phyloP scores from a whole-genome alignment of 2,888 invertebrate genomes.

The Acronicta psi region DNA sequence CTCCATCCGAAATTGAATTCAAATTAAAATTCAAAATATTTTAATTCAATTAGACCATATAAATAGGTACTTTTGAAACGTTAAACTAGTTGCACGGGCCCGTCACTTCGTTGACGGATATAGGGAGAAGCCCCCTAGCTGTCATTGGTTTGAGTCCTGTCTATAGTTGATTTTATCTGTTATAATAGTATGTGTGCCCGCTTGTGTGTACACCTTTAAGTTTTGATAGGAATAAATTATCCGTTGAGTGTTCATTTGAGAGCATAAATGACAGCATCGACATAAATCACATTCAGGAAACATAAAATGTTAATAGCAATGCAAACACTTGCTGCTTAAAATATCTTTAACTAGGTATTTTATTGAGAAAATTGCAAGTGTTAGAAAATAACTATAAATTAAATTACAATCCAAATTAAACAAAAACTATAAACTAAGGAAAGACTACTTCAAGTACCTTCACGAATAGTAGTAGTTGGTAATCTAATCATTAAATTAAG shows the following conservation, averaged over 20 bases:
- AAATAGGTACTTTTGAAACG: no score
- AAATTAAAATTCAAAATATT: no score
- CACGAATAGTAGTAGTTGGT: no score
- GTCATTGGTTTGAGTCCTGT: no score
- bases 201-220: neutral
- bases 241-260: constrained; percentile 8
- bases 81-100: no score
- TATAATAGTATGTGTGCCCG: no score
- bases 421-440: neutral
- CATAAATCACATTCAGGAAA: constrained; percentile 30
- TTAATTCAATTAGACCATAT: no score
- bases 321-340: neutral
- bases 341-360: constrained; percentile 7
- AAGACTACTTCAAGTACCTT: neutral
- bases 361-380: constrained; percentile 4
- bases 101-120: no score
- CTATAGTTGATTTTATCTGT: no score
- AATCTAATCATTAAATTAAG: constrained; percentile 11
- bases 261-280: constrained; percentile 21
- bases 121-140: no score
- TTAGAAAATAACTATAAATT: neutral
- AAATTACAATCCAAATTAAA: no score
- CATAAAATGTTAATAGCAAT: constrained; percentile 18
- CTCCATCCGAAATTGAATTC: no score
- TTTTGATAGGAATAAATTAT: constrained; percentile 20